These are phyloP conservation scores for Lycia hirtaria DNA, from an alignment of 2,888 invertebrate species.

Conservation along the genomic window DNA sequence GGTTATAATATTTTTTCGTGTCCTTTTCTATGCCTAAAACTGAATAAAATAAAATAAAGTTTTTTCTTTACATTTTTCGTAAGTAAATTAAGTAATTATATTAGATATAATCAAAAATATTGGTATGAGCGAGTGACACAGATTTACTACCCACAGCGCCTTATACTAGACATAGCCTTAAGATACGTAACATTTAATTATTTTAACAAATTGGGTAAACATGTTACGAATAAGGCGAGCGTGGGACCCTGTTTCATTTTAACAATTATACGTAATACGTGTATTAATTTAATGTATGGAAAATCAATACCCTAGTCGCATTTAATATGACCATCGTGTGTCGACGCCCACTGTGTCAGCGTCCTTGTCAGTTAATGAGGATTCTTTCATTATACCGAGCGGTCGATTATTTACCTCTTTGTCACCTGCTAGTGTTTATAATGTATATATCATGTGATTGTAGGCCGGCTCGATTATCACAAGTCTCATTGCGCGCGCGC, in stretches of 20 bases:
- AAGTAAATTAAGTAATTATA: too few relatives aligned
- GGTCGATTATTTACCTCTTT: constrained; percentile 76
- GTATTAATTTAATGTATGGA: constrained; percentile 38
- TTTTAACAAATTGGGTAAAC: constrained; percentile 47
- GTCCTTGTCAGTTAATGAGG: constrained; percentile 75
- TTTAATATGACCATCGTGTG: constrained; percentile 61
- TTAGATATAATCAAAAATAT: too few relatives aligned
- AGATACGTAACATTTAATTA: constrained; percentile 44
- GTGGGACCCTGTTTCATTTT: constrained; percentile 43
- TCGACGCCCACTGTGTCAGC: constrained; percentile 65
- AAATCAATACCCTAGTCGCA: constrained; percentile 33
- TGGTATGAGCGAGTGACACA: too few relatives aligned
- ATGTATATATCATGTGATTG: constrained; percentile 72
- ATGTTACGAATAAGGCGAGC: constrained; percentile 28
- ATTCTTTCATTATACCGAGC: constrained; percentile 54
- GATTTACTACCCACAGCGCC: too few relatives aligned
- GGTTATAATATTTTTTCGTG: too few relatives aligned
- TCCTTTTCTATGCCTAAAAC: too few relatives aligned
- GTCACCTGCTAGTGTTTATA: constrained; percentile 59
- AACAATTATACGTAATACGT: constrained; percentile 32
- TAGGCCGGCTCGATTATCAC: constrained; percentile 74
- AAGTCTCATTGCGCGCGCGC: constrained; percentile 77
- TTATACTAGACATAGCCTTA: constrained; percentile 37
- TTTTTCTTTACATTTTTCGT: too few relatives aligned
- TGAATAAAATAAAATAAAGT: too few relatives aligned